Evolutionary conservation across 30 jellyfish, hydroid and myxozoan species (phyloP).

Genomic region (Chrysaora quinquecirrha): DNA sequence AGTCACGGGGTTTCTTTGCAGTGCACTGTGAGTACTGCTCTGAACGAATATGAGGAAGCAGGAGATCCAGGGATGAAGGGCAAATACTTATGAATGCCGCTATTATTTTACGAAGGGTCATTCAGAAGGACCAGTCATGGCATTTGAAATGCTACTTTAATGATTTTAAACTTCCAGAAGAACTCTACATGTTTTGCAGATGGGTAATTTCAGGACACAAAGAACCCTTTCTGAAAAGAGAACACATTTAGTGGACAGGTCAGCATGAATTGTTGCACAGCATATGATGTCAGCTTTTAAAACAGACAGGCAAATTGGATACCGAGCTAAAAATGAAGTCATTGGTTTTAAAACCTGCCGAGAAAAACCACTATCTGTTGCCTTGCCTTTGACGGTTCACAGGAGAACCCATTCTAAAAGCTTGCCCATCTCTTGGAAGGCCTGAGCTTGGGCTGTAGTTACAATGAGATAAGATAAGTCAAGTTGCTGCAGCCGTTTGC

Average conservation of each 20-base stretch:
- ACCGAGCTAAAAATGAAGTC: conserved; percentile 6
- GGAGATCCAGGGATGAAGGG: conserved; percentile 20
- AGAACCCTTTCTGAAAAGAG: conserved; percentile 23
- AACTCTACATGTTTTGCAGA: conserved; percentile 19
- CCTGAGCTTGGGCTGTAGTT: conserved; percentile 28
- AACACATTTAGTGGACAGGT: conserved; percentile 22
- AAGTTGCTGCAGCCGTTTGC: conserved; percentile 31
- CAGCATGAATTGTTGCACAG: conserved; percentile 21
- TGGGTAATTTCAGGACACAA: conserved; percentile 12
- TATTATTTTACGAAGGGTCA: conserved; percentile 15
- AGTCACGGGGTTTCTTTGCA: conserved; percentile 7
- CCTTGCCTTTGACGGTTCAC: conserved; percentile 36
- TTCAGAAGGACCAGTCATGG: conserved; percentile 17
- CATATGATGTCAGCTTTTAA: conserved; percentile 1
- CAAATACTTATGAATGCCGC: conserved; percentile 18
- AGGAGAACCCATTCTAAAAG: conserved; percentile 12
- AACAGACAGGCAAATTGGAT: conserved; percentile 16
- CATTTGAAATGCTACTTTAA: no score
- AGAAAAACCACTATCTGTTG: conserved; percentile 31
- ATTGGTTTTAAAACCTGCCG: conserved; percentile 9
- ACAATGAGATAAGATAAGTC: not conserved
- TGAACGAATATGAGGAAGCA: conserved; percentile 12
- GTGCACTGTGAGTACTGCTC: conserved; percentile 16
- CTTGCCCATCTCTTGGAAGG: conserved; percentile 12
- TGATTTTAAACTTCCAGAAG: conserved; percentile 35